Evolutionary conservation across 2,888 invertebrate genomes (phyloP).

Genomic region (Andrena haemorrhoa): DNA sequence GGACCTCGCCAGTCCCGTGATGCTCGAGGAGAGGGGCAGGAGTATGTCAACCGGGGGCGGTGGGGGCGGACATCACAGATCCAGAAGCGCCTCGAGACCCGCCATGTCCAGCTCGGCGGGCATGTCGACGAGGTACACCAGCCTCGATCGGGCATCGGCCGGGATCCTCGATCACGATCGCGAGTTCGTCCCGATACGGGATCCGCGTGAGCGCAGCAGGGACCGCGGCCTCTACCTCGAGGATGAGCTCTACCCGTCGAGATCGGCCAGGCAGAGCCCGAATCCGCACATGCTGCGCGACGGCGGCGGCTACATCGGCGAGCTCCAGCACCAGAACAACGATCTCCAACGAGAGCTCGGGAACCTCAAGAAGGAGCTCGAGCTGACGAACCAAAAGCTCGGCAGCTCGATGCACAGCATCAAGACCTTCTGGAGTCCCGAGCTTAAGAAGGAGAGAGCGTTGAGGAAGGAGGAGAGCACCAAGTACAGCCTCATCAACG

Average conservation of each 20-base stretch:
- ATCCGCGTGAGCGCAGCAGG: constrained; percentile 89
- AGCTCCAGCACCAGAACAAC: constrained; percentile 96
- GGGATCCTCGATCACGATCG: constrained; percentile 92
- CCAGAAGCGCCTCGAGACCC: constrained; percentile 92
- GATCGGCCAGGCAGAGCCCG: constrained; percentile 90
- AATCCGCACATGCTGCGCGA: constrained; percentile 88
- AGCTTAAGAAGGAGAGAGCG: constrained; percentile 98
- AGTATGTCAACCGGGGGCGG: constrained; percentile 87
- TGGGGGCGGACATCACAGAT: constrained; percentile 90
- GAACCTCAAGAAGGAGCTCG: constrained; percentile 96
- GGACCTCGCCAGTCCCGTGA: constrained; percentile 94
- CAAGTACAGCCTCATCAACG: constrained; percentile 98
- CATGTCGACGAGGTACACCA: constrained; percentile 88
- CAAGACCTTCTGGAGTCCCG: constrained; percentile 99
- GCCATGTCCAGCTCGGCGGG: constrained; percentile 85
- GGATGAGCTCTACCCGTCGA: constrained; percentile 88
- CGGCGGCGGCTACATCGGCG: constrained; percentile 91
- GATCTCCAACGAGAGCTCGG: constrained; percentile 97
- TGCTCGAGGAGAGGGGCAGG: constrained; percentile 91
- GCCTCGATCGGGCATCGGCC: constrained; percentile 88
- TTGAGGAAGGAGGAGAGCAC: constrained; percentile 98
- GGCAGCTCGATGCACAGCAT: constrained; percentile 99
- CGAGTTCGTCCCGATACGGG: constrained; percentile 94
- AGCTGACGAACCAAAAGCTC: constrained; percentile 98
- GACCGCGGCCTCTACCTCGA: constrained; percentile 90